Evolutionary conservation across 2,113 vertebrate species (phyloP), one percentile per base, ranked within the genome.

Genomic region (Barnardius zonarius): DNA sequence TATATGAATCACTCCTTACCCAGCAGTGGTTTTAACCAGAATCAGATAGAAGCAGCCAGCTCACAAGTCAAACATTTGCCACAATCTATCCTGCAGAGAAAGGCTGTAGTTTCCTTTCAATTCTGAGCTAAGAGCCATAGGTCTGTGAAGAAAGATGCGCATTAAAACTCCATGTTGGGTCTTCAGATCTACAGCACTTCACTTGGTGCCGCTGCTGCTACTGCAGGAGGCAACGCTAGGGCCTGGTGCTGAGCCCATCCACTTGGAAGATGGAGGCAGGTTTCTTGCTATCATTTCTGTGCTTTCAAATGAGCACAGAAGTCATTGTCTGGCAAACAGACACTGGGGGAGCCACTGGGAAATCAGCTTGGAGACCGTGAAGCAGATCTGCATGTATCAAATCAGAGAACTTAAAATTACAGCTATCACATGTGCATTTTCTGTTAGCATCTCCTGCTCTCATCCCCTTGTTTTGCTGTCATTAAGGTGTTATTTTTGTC

Each of bases 401-500:
- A 81, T 16, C 30, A n/a, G 48, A 76, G 39, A 75, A 69, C 7
- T 64, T 43, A 44, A 39, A 88, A 35, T 17, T 41, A 31, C 6
- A 24, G 57, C 74, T 85, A 37, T 35, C 0, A 0, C 82, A 73
- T 1, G 1, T 70, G 51, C 12, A 13, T 61, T 52, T 84, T 39
- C 54, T 73, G 6, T 57, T 30, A 25, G 44, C 13, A 14, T 30
- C 20, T 67, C 55, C 64, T 69, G 54, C 48, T 69, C 41, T 76
- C 46, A 24, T 30, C 23, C 27, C 39, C 43, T 87, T 64, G 23
- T 87, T 91, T 66, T 83, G 28, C 52, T 84, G 67, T 33, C 59
- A 23, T 59, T 57, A 35, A 54, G 49, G 52, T 73, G 43, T 37
- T 70, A 5, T 4, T 90, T 90, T 64, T 84, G 57, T 70, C 49